Conservation (phyloP, 1,140 invertebrate genomes). For the Glomeris maerens region DNA sequence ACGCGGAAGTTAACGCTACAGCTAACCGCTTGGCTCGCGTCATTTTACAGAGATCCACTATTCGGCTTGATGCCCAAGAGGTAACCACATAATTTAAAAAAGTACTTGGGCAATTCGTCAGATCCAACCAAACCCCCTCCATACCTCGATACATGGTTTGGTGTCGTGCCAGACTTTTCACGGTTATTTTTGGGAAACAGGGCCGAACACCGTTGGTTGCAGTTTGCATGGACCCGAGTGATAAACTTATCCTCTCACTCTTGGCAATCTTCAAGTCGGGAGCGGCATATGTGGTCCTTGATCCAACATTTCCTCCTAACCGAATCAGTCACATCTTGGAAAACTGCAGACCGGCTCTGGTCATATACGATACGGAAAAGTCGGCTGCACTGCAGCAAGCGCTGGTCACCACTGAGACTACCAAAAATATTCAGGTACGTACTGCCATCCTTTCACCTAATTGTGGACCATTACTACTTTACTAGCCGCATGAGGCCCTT, state of each 20-base stretch:
- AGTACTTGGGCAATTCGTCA: background rate
- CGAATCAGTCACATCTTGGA: conserved; percentile 59
- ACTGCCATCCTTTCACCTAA: background rate
- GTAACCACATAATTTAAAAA: background rate
- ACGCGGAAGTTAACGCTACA: conserved; percentile 40
- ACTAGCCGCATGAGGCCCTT: background rate
- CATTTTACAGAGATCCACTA: too few species aligned
- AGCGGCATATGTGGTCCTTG: conserved; percentile 64
- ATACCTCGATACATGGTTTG: too few species aligned
- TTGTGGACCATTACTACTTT: conserved; percentile 3
- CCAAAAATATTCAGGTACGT: background rate
- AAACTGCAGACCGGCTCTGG: conserved; percentile 53
- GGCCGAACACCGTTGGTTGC: conserved; percentile 47
- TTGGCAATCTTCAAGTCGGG: conserved; percentile 64
- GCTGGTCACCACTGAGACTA: background rate
- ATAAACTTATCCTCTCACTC: conserved; percentile 49
- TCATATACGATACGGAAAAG: conserved; percentile 55
- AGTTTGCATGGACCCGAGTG: conserved; percentile 57
- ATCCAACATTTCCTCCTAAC: conserved; percentile 53
- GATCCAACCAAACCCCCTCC: background rate
- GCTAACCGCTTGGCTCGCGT: conserved; percentile 46
- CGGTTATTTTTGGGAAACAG: background rate
- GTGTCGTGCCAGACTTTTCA: background rate
- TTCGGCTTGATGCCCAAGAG: background rate
- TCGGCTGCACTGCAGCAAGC: too few species aligned